Evolutionary conservation across 2,888 invertebrate species (phyloP), one percentile per base, ranked within the genome.

Genomic region (Lycocerus yunnanus): DNA sequence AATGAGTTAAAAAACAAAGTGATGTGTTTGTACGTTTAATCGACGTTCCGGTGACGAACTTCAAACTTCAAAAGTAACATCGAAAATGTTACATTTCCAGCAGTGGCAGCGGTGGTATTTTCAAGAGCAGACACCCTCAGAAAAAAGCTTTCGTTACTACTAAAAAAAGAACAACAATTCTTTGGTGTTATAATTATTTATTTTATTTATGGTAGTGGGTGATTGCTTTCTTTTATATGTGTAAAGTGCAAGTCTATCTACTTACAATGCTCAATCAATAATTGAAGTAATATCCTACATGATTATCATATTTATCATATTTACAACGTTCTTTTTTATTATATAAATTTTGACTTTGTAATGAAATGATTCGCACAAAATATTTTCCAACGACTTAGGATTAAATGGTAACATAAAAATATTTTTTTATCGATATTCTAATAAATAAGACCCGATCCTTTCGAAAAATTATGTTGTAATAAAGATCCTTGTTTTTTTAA

Each of bases 221-320:
- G 80, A 80, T 80, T 79, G 78, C 79, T 80, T 80, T 75, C 68
- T 72, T 73, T 76, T 74, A 78, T 70, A 75, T 75, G 72, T 79
- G 80, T 81, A 81, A 80, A 79, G 81, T 81, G 81, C 81, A 81
- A 78, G 78, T 78, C 81, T 81, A 81, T 65, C 76, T 76, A 76
- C 67, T 76, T 76, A 76, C 76, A 76, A 69, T 76, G 61, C 66
- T 75, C 72, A 72, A 70, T 72, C 69, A 75, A 68, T 68, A 75
- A 58, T 13, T 72, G 69, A 63, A 70, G 68, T 70, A 73, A 70
- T 73, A 24, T 67, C 20, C 76, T 73, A 76, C 71, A 69, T 73
- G 76, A 72, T 76, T 76, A 76, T 73, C 75, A 75, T 75, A 70
- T 71, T 68, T 74, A 71, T 67, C 67, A 68, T 74, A 76, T 73